Percentiles rank a stretch among this genome's conserved stretches.
Conservation (phyloP, 2,888 invertebrate species). For the Callyntrura guangdongensis region DNA sequence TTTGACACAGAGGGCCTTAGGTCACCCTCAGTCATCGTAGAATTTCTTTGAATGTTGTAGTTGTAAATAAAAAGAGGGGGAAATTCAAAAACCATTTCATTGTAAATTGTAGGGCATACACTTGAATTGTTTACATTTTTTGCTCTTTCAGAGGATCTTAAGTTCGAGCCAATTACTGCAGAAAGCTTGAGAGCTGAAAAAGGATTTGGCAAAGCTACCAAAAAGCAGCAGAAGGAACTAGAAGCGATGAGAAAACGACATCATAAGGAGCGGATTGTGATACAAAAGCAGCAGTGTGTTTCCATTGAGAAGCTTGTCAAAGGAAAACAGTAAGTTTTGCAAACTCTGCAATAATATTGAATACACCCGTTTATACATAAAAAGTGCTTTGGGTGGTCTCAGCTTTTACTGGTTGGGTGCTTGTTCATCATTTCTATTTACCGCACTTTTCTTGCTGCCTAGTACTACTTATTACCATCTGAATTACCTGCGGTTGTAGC, state of each 20-base stretch:
- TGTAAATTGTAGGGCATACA: slow-evolving; percentile 4
- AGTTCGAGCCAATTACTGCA: slow-evolving; percentile 96
- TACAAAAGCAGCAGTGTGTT: slow-evolving; percentile 96
- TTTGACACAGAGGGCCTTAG: too few species aligned
- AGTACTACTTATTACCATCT: background rate
- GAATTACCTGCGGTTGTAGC: background rate
- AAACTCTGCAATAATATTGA: background rate
- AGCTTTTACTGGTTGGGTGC: background rate
- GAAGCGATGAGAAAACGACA: slow-evolving; percentile 97
- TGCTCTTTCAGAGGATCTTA: slow-evolving; percentile 87
- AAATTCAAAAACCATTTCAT: background rate
- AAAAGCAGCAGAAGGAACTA: slow-evolving; percentile 98
- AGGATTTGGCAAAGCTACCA: slow-evolving; percentile 95
- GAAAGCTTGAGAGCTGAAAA: slow-evolving; percentile 96
- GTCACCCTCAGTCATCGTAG: background rate
- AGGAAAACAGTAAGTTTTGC: slow-evolving; percentile 92
- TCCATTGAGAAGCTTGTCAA: slow-evolving; percentile 97
- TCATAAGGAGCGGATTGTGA: slow-evolving; percentile 94
- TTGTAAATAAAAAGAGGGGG: background rate
- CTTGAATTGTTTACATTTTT: slow-evolving; percentile 36
- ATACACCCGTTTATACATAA: too few species aligned
- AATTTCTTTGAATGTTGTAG: background rate
- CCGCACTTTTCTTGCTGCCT: background rate
- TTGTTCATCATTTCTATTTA: background rate
- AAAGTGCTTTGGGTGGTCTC: background rate